Evolutionary conservation across 2,113 vertebrate genomes (phyloP), one percentile per base, ranked within the genome.

Genomic region (Rhagologus leucostigma): DNA sequence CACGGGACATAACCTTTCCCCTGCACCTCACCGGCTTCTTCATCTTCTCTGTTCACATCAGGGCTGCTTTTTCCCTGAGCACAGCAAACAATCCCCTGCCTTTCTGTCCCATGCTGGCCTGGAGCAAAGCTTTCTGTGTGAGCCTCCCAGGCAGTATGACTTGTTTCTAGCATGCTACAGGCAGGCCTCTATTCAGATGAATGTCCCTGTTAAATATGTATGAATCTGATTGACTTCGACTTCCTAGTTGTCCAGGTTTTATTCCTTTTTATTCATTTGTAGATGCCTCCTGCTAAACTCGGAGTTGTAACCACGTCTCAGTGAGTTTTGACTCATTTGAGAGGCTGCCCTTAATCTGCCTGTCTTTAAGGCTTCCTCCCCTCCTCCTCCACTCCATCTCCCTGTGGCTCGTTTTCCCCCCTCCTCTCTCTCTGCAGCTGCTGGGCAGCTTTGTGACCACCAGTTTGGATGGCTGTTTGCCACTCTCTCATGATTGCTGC

Each of bases 371-470:
- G 11, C 81, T 65, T 60, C 52, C 39, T 92, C 81, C 74, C 81
- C 76, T 94, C 91, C 86, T 95, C 95, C 94, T 77, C 75, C 9
- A 11, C 71, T 95, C 41, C 68, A 42, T 77, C 71, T 87, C 46
- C 42, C 47, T 88, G 64, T 64, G 90, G 77, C 52, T 95, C 29
- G 4, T 84, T 81, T 39, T 1, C 37, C 49, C 42, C 14, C n/a
- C 32, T 11, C 41, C 39, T 7, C 39, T 49, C 80, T 46, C 75
- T n/a, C 65, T 50, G 86, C 93, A 96, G 94, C 95, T 95, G 95
- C 94, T 87, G 89, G 94, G 95, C 87, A 87, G 95, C 91, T 95
- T 96, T 96, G 94, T 96, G 95, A 92, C 94, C 84, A 95, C 87
- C 89, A 89, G 77, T 93, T 63, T 35, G 22, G 60, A 97, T 97